Percentiles rank a stretch among this genome's conserved stretches.
Evolutionary conservation across 2,888 invertebrate species (phyloP).

Genomic region (Drosophila planitibia): DNA sequence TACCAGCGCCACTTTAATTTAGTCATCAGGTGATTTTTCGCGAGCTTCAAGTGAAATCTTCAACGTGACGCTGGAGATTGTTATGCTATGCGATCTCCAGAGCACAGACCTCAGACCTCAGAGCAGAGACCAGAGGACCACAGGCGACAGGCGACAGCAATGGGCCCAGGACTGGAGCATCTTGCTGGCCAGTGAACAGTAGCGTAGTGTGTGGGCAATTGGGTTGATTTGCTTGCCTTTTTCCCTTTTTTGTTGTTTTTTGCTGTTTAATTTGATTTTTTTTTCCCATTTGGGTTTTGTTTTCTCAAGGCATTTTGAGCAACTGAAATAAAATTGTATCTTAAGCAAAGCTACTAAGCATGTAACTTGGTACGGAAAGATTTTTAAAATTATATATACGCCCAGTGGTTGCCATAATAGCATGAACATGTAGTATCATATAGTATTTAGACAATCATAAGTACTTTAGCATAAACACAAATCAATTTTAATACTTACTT

Average conservation of each 20-base stretch:
- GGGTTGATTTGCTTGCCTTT: conserved; percentile 58
- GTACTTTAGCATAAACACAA: background rate
- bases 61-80: conserved; percentile 83
- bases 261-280: conserved; percentile 10
- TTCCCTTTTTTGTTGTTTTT: conserved; percentile 3
- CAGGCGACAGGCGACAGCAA: conserved; percentile 12
- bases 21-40: conserved; percentile 84
- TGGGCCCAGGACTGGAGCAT: conserved; percentile 26
- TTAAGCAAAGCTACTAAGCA: background rate
- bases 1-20: conserved; percentile 83
- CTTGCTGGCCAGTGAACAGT: conserved; percentile 52
- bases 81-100: conserved; percentile 72
- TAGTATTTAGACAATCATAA: background rate
- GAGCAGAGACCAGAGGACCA: conserved; percentile 3
- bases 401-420: background rate
- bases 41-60: conserved; percentile 82
- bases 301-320: conserved; percentile 13
- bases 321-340: conserved; percentile 11
- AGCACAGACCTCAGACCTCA: conserved; percentile 15
- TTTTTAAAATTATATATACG: background rate
- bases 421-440: background rate
- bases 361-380: background rate
- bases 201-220: conserved; percentile 76
- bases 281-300: conserved; percentile 12
- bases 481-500: background rate